phyloP scores from a whole-genome alignment of 2,113 vertebrate species.

The Poecilia latipinna region DNA sequence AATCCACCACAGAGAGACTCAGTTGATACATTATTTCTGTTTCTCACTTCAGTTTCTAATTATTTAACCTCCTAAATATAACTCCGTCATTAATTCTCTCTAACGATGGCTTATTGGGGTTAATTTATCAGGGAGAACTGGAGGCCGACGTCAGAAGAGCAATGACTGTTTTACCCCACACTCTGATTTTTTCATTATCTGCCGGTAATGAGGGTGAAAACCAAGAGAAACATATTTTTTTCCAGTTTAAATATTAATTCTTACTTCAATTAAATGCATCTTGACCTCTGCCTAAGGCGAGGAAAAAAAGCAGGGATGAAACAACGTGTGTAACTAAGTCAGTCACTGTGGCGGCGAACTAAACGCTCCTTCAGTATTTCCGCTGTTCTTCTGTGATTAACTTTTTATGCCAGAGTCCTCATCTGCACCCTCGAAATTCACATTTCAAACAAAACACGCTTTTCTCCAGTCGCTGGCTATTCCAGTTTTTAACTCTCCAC shows the following conservation, averaged over 20 bases:
- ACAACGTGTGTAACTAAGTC: not conserved
- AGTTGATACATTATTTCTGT: not conserved
- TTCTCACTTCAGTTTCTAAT: constrained; percentile 1
- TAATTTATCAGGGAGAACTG: constrained; percentile 40
- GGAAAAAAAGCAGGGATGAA: not conserved
- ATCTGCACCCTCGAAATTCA: not conserved
- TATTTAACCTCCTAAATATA: constrained; percentile 20
- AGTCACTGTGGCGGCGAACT: no score
- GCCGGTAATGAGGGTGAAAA: constrained; percentile 8
- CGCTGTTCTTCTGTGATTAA: not conserved
- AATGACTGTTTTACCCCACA: not conserved
- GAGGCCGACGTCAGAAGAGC: constrained; percentile 23
- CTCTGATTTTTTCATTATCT: constrained; percentile 14
- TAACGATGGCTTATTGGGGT: constrained; percentile 32
- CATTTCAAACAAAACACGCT: not conserved
- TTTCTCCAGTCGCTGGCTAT: no score
- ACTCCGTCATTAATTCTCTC: constrained; percentile 15
- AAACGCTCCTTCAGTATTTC: not conserved
- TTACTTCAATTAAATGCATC: not conserved
- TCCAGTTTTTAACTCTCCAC: not conserved
- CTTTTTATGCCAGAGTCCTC: not conserved
- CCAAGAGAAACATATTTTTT: not conserved
- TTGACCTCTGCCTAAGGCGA: not conserved
- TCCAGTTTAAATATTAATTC: not conserved
- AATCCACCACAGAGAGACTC: not conserved